These are phyloP conservation scores for Bombus terrestris DNA, from an alignment of 1,140 invertebrate genomes.

Conservation along the genomic window DNA sequence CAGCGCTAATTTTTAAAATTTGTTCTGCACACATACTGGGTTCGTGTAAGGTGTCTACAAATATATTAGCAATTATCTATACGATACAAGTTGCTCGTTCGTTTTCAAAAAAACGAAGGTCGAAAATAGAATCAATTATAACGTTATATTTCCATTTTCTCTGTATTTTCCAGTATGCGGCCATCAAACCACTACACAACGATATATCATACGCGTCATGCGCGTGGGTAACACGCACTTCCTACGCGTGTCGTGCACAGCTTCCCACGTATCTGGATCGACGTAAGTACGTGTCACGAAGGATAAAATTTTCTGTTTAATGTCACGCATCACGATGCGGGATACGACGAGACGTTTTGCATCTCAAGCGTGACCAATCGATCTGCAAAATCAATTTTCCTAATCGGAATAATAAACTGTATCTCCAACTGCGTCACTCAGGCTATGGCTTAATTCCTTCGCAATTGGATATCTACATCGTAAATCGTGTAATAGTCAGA, in stretches of 20 bases:
- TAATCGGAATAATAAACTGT: slow-evolving; percentile 21
- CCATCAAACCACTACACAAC: neutral
- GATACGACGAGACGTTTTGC: slow-evolving; percentile 4
- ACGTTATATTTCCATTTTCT: neutral
- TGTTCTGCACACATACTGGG: too few relatives aligned
- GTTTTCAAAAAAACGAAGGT: neutral
- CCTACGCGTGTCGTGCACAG: slow-evolving; percentile 42
- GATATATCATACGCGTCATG: slow-evolving; percentile 22
- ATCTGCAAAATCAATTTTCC: slow-evolving; percentile 40
- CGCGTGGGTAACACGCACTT: slow-evolving; percentile 45
- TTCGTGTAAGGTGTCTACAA: too few relatives aligned
- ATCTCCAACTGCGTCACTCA: slow-evolving; percentile 4
- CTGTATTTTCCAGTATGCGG: neutral
- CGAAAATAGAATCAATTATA: neutral
- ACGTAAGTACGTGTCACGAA: slow-evolving; percentile 40
- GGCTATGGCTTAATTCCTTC: neutral
- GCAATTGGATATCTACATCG: slow-evolving; percentile 2
- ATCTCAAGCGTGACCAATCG: slow-evolving; percentile 14
- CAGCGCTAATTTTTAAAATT: too few relatives aligned
- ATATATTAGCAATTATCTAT: too few relatives aligned
- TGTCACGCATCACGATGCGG: slow-evolving; percentile 38
- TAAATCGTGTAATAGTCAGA: neutral
- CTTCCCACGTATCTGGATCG: slow-evolving; percentile 56
- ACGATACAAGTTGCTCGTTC: too few relatives aligned
- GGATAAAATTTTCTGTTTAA: slow-evolving; percentile 48